Percentiles rank a stretch among this genome's conserved stretches.
Conservation (phyloP, 1,140 invertebrate genomes). For the Ceratosolen solmsi region DNA sequence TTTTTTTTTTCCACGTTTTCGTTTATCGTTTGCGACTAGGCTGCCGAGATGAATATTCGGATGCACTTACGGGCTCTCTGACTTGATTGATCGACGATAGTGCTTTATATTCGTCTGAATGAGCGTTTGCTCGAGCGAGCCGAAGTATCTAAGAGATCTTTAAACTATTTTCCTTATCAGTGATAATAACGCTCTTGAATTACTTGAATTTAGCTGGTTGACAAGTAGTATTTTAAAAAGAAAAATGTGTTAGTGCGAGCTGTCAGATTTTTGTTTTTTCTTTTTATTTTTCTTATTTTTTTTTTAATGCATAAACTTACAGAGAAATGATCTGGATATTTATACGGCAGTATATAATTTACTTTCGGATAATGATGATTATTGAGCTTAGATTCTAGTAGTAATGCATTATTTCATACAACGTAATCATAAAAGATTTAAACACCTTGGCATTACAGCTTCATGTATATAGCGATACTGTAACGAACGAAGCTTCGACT, state of each 20-base stretch:
- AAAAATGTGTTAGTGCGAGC: neutral
- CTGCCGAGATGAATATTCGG: too few relatives aligned
- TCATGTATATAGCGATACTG: neutral
- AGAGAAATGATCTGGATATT: neutral
- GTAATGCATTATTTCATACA: slow-evolving; percentile 14
- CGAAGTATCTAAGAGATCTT: neutral
- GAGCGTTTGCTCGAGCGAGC: neutral
- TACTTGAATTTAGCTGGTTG: neutral
- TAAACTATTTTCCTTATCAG: neutral
- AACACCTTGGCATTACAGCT: neutral
- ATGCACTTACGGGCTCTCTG: too few relatives aligned
- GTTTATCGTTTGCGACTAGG: too few relatives aligned
- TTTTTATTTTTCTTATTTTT: neutral
- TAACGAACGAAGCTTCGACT: neutral
- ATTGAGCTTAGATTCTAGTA: neutral
- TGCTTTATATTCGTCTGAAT: neutral
- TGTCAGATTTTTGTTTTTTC: neutral
- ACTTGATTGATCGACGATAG: too few relatives aligned
- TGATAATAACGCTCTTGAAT: neutral
- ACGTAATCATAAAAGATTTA: slow-evolving; percentile 2
- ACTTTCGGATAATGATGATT: slow-evolving; percentile 3
- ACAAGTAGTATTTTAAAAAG: neutral
- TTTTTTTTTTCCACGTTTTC: too few relatives aligned
- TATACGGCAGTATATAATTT: neutral
- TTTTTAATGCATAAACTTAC: neutral